Conservation (phyloP, 2,113 vertebrate genomes). For the Ammodytes marinus region DNA sequence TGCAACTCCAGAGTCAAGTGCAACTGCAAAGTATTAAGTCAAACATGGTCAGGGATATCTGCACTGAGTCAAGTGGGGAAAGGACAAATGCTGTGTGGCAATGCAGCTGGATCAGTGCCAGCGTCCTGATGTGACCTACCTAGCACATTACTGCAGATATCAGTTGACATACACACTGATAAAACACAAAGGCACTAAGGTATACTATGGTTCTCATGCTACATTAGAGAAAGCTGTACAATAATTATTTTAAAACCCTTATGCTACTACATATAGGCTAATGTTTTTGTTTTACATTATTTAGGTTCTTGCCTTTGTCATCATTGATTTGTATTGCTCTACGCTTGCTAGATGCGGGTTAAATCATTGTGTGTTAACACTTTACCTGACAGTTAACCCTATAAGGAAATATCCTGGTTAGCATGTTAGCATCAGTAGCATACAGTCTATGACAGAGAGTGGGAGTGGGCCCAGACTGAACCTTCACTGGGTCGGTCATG, state of each 20-base stretch:
- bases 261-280: too few species aligned
- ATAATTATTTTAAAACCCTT: too few species aligned
- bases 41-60: conserved; percentile 21
- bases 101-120: conserved; percentile 40
- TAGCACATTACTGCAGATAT: conserved; percentile 3
- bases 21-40: not conserved
- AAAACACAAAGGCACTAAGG: not conserved
- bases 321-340: too few species aligned
- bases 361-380: too few species aligned
- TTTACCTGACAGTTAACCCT: not conserved
- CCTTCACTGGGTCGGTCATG: conserved; percentile 85
- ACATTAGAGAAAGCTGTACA: too few species aligned
- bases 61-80: not conserved
- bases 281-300: too few species aligned
- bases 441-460: too few species aligned
- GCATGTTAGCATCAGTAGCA: conserved; percentile 29
- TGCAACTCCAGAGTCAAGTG: not conserved
- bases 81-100: conserved; percentile 4
- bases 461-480: conserved; percentile 41
- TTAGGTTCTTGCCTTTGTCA: too few species aligned
- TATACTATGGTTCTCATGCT: not conserved
- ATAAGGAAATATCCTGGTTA: conserved; percentile 7
- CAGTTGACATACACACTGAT: not conserved
- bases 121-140: conserved; percentile 16
- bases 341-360: too few species aligned